Base-by-base conservation (phyloP, 35 echinoderm and acorn worm genomes). In the Ophioderma brevispina region DNA sequence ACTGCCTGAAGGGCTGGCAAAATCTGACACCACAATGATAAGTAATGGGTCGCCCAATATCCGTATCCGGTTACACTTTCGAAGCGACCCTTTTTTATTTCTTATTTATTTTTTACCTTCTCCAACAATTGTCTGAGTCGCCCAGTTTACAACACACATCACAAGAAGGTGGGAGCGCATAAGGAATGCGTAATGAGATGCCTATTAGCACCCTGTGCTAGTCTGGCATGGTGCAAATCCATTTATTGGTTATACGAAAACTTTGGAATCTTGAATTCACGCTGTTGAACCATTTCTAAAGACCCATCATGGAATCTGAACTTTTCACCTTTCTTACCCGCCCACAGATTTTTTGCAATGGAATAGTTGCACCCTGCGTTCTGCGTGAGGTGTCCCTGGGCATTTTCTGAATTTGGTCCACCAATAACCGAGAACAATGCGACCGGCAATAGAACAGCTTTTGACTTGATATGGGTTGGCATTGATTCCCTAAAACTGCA, bases 391-490 rank as follows among this genome's bases (percentile, higher is more conserved):
- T 32, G 87, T 77, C n/a, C 32, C 35, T 6, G 0, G 21, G 1
- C n/a, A n/a, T n/a, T n/a, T n/a, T 30, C 77, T 30, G 34, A 89
- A 89, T 0, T 42, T 36, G 25, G 1, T 3, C n/a, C n/a, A 34
- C 56, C 87, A 80, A 77, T 56, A 89, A 80, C 13, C 87, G n/a
- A 40, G 28, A 77, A 89, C 5, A 89, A 32, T 38, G 79, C 43
- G n/a, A 76, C 83, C 78, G 38, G 88, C 79, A 55, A 90, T 90
- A 18, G 36, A 37, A 90, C 84, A 83, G 40, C 34, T 4, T 21
- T 13, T 19, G 1, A 35, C 52, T 43, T 56, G 0, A 83, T 50
- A 21, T 90, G 40, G 3, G 21, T 38, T 40, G 80, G 34, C 21
- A 10, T 30, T 77, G 84, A 76, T 10, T 18, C 17, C 82, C 40